phyloP scores from a whole-genome alignment of 2,797 vertebrate species.

The Pogoniulus pusillus region DNA sequence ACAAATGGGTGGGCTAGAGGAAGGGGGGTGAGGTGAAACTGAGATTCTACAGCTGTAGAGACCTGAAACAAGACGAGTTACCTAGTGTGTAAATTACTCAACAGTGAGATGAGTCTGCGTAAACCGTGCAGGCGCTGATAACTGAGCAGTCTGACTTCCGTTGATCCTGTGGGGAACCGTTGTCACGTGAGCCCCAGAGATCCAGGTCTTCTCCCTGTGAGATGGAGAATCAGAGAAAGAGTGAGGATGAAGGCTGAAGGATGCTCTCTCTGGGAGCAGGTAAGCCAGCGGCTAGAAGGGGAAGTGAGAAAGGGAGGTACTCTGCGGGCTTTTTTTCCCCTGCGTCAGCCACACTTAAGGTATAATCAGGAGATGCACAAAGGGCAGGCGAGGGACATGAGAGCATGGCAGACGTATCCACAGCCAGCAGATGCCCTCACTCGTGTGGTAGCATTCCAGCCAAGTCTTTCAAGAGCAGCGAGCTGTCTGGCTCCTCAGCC shows the following conservation, averaged over 20 bases:
- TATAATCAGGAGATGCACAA: neutral
- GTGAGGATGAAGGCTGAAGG: neutral
- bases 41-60: neutral
- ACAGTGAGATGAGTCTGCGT: neutral
- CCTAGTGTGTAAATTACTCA: neutral
- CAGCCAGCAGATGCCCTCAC: neutral
- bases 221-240: neutral
- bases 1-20: neutral
- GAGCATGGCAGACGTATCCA: neutral
- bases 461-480: neutral
- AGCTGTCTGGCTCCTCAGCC: neutral
- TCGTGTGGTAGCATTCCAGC: neutral
- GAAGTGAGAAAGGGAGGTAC: neutral
- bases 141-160: neutral
- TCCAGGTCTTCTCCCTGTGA: neutral
- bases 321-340: neutral
- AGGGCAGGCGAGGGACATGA: fast-evolving
- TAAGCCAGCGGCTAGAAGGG: neutral
- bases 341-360: neutral
- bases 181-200: neutral
- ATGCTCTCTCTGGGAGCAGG: neutral
- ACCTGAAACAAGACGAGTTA: neutral
- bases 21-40: neutral
- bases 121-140: neutral
- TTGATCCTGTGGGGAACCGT: neutral